Percentiles rank a stretch among this genome's conserved stretches.
phyloP scores from a whole-genome alignment of 2,888 invertebrate species.

The Lepas anatifera region DNA sequence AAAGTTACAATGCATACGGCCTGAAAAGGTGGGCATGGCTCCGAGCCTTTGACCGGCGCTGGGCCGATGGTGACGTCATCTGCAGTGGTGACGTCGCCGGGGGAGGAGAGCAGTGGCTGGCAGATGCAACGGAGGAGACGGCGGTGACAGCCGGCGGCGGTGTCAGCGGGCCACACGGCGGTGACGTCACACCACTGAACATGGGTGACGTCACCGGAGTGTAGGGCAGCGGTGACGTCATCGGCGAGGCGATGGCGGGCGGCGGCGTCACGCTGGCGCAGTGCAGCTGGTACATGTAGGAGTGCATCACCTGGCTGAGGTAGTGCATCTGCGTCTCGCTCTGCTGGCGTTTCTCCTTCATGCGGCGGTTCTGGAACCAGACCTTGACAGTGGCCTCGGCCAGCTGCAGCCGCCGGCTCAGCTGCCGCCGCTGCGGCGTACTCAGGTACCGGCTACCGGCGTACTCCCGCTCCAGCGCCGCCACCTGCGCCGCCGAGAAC shows the following conservation, averaged over 20 bases:
- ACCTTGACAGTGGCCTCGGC: conserved; percentile 25
- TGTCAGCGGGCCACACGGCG: too few species aligned
- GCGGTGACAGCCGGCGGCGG: background rate
- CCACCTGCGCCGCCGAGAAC: conserved; percentile 23
- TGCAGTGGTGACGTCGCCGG: background rate
- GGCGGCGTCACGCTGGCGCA: background rate
- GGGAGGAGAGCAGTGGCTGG: background rate
- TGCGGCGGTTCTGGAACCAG: conserved; percentile 26
- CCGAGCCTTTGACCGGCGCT: background rate
- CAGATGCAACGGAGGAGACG: background rate
- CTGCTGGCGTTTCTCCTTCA: conserved; percentile 25
- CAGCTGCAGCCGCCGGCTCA: conserved; percentile 22
- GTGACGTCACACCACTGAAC: too few species aligned
- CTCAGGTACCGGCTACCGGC: conserved; percentile 24
- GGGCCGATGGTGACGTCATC: background rate
- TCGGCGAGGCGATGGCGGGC: too few species aligned
- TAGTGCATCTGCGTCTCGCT: conserved; percentile 11
- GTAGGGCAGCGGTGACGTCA: too few species aligned
- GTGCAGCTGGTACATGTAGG: conserved; percentile 14
- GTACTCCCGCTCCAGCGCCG: conserved; percentile 23
- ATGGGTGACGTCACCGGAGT: too few species aligned
- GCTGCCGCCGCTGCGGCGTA: conserved; percentile 22
- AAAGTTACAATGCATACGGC: background rate
- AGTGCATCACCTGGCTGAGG: conserved; percentile 1
- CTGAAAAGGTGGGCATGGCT: background rate